These are phyloP conservation scores for Parnassius smintheus DNA, from an alignment of 2,888 invertebrate species.

Conservation along the genomic window DNA sequence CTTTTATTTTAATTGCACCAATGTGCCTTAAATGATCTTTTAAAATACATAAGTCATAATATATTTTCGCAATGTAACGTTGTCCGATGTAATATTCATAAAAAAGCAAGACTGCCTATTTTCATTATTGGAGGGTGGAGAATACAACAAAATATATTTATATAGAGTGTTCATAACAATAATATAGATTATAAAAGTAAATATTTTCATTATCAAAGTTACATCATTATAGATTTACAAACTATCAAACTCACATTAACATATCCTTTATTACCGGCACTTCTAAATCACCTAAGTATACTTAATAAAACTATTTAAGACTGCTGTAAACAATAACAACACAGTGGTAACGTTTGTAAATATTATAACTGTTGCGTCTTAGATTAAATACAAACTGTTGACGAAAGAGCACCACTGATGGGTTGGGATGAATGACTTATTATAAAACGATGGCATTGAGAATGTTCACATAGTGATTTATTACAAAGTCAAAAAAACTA, in stretches of 20 bases:
- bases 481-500: background rate
- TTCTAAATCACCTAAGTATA: too few relatives aligned
- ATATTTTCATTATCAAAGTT: too few relatives aligned
- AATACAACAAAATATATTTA: too few relatives aligned
- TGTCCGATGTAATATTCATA: constrained; percentile 14
- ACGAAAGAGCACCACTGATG: constrained; percentile 17
- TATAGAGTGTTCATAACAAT: too few relatives aligned
- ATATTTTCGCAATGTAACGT: constrained; percentile 3
- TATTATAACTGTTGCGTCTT: constrained; percentile 17
- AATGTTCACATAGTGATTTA: background rate
- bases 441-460: constrained; percentile 14
- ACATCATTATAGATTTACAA: too few relatives aligned
- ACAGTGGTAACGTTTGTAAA: constrained; percentile 20
- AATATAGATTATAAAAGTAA: too few relatives aligned
- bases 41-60: constrained; percentile 12
- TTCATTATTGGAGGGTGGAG: background rate
- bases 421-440: constrained; percentile 18
- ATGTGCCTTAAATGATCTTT: constrained; percentile 9
- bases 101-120: constrained; percentile 11
- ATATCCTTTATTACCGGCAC: too few relatives aligned
- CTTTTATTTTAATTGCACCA: background rate
- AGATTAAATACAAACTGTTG: constrained; percentile 21
- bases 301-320: background rate
- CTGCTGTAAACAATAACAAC: constrained; percentile 11
- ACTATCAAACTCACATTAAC: too few relatives aligned